phyloP scores from a whole-genome alignment of 1,140 invertebrate species.

The honey bee (Apis mellifera) region Amel_HAv3.1 CM009938.2:2529501-2530000 shows the following conservation, averaged over 20 bases:
- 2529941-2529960: slow-evolving; percentile 64
- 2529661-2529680: not conserved
- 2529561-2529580: too few species aligned
- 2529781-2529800: slow-evolving; percentile 24
- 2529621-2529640: too few species aligned
- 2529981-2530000: slow-evolving; percentile 70
- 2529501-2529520: too few species aligned
- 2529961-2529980: slow-evolving; percentile 60
- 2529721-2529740: not conserved
- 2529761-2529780: slow-evolving; percentile 71
- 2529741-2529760: slow-evolving; percentile 61
- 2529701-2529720: not conserved
- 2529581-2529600: too few species aligned
- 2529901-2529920: slow-evolving; percentile 70
- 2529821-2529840: not conserved
- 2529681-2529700: not conserved
- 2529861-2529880: slow-evolving; percentile 3
- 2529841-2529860: slow-evolving; percentile 9
- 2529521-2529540: too few species aligned
- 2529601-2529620: too few species aligned
- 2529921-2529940: slow-evolving; percentile 63
- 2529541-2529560: too few species aligned
- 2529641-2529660: not conserved
- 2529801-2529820: slow-evolving; percentile 24
- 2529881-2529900: slow-evolving; percentile 24